Evolutionary conservation across 1,140 invertebrate genomes (phyloP).

Genomic region (Drosophila murphyi): DNA sequence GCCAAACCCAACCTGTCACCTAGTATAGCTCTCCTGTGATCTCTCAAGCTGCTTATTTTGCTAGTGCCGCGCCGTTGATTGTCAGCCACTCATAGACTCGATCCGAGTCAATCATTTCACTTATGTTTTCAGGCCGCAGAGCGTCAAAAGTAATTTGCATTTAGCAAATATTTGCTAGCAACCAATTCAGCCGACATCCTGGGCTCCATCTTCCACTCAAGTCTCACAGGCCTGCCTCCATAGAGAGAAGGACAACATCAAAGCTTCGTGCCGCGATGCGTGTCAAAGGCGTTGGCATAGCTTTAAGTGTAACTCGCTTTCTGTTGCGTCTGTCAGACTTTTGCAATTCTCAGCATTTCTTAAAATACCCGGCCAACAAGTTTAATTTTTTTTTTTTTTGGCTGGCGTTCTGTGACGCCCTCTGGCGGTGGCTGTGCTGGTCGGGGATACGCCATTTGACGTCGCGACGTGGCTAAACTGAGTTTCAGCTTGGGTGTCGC

Average conservation of each 20-base stretch:
- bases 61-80: conserved; percentile 25
- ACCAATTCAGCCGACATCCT: conserved; percentile 6
- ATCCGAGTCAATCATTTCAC: conserved; percentile 66
- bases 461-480: conserved; percentile 56
- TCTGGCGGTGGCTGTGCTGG: conserved; percentile 17
- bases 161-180: conserved; percentile 71
- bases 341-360: conserved; percentile 31
- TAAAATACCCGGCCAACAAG: conserved; percentile 11
- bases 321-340: conserved; percentile 41
- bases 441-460: conserved; percentile 43
- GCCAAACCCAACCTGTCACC: conserved; percentile 30
- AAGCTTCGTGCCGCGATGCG: conserved; percentile 65
- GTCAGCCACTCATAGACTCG: conserved; percentile 16
- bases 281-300: conserved; percentile 77
- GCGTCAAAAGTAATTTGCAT: conserved; percentile 81
- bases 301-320: conserved; percentile 72
- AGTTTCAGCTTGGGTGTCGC: conserved; percentile 57
- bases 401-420: conserved; percentile 25
- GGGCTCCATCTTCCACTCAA: no score
- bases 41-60: conserved; percentile 27
- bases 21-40: conserved; percentile 28
- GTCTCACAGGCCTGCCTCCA: not conserved
- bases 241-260: conserved; percentile 55
- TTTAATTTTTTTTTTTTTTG: conserved; percentile 3
- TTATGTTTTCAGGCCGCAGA: conserved; percentile 62